Evolutionary conservation across 2,888 invertebrate genomes (phyloP).

Genomic region (Tribolium freemani): DNA sequence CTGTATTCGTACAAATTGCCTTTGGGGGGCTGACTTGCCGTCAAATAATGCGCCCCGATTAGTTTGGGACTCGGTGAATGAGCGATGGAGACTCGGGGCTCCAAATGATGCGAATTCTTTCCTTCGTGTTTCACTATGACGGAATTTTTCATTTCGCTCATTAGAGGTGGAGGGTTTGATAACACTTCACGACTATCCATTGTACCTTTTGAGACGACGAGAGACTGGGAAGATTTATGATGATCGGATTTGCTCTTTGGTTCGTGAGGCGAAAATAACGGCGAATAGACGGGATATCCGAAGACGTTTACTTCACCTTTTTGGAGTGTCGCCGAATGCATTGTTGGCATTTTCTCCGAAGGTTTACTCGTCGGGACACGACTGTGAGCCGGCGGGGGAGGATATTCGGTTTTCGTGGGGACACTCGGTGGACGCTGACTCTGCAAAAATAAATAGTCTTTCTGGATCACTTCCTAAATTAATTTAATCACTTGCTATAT

Average conservation of each 20-base stretch:
- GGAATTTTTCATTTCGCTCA: slow-evolving; percentile 80
- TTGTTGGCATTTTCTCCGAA: slow-evolving; percentile 52
- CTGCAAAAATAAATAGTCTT: too few species aligned
- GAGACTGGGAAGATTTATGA: slow-evolving; percentile 63
- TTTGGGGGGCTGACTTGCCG: slow-evolving; percentile 67
- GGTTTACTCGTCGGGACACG: slow-evolving; percentile 61
- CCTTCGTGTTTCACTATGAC: slow-evolving; percentile 86
- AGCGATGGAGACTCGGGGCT: slow-evolving; percentile 69
- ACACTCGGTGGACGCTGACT: slow-evolving; percentile 63
- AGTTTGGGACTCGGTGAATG: slow-evolving; percentile 74
- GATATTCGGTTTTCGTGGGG: slow-evolving; percentile 68
- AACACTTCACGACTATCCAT: slow-evolving; percentile 62
- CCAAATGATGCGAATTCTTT: slow-evolving; percentile 73
- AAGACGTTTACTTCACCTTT: slow-evolving; percentile 81
- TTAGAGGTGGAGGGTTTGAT: slow-evolving; percentile 78
- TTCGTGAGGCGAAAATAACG: slow-evolving; percentile 67
- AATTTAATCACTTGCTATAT: too few species aligned
- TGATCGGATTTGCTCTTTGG: slow-evolving; percentile 75
- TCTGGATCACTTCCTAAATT: too few species aligned
- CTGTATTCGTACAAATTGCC: slow-evolving; percentile 64
- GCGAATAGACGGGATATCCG: slow-evolving; percentile 73
- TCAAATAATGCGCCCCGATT: slow-evolving; percentile 72
- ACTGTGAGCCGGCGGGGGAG: slow-evolving; percentile 69
- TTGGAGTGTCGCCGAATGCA: slow-evolving; percentile 49
- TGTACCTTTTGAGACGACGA: slow-evolving; percentile 64